These are phyloP conservation scores for Eidolon dupreanum DNA, from an alignment of 2,797 vertebrate genomes.

Conservation along the genomic window DNA sequence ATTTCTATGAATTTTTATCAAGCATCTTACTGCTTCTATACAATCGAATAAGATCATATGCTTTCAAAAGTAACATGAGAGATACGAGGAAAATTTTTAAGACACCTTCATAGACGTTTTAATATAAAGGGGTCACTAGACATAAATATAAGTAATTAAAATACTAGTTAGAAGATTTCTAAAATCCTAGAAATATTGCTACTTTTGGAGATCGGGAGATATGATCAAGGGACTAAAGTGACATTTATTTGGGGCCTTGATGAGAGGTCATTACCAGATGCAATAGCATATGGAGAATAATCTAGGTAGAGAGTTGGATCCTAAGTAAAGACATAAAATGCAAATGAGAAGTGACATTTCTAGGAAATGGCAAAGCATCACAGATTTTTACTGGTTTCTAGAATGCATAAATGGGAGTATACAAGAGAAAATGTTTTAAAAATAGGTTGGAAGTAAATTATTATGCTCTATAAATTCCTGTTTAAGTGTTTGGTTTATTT, in stretches of 20 bases:
- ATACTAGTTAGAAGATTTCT: neutral
- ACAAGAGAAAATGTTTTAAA: neutral
- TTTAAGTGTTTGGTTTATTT: neutral
- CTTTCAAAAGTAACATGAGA: neutral
- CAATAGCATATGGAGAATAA: neutral
- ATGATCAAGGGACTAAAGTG: neutral
- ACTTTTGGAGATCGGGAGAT: neutral
- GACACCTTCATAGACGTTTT: neutral
- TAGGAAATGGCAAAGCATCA: neutral
- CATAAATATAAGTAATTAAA: neutral
- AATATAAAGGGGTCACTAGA: neutral
- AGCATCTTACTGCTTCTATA: neutral
- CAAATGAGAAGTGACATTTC: neutral
- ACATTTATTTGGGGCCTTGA: neutral
- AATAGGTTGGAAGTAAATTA: neutral
- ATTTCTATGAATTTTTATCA: neutral
- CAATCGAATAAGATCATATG: neutral
- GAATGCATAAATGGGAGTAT: neutral
- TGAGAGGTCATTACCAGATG: neutral
- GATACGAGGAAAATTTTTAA: neutral
- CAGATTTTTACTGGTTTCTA: neutral
- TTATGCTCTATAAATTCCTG: neutral
- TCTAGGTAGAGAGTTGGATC: neutral
- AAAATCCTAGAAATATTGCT: neutral
- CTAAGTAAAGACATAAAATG: neutral